A percentile compares a stretch with the other conserved stretches of the same genome.
Conservation (phyloP, 2,797 vertebrate genomes). For the Anguilla anguilla region DNA sequence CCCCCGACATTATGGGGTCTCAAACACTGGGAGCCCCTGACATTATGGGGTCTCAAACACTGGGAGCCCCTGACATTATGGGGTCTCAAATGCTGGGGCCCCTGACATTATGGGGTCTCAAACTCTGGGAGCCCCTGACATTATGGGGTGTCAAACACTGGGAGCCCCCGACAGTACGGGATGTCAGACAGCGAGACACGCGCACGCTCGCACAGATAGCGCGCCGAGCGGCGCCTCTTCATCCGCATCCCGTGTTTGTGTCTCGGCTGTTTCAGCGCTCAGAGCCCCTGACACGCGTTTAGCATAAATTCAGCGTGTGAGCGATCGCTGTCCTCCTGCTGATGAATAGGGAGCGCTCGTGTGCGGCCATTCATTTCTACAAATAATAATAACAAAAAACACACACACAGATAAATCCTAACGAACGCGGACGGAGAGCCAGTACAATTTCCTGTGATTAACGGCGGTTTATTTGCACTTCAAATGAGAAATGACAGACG, state of each 20-base stretch:
- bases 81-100: too few relatives aligned
- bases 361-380: neutral
- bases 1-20: too few relatives aligned
- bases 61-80: too few relatives aligned
- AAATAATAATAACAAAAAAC: neutral
- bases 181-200: neutral
- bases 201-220: neutral
- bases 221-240: neutral
- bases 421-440: neutral
- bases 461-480: neutral
- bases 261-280: neutral
- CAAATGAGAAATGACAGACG: neutral
- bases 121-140: too few relatives aligned
- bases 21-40: too few relatives aligned
- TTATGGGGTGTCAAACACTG: too few relatives aligned
- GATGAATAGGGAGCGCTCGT: neutral
- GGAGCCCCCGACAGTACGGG: too few relatives aligned
- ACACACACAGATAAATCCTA: neutral
- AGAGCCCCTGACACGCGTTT: neutral
- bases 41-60: too few relatives aligned
- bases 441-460: neutral
- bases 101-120: too few relatives aligned
- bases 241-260: neutral
- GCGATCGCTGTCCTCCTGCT: neutral
- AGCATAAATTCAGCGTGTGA: neutral